Percentiles rank a stretch among this genome's conserved stretches.
Evolutionary conservation across 2,797 vertebrate species (phyloP).

Genomic region (Peromyscus aztecus): DNA sequence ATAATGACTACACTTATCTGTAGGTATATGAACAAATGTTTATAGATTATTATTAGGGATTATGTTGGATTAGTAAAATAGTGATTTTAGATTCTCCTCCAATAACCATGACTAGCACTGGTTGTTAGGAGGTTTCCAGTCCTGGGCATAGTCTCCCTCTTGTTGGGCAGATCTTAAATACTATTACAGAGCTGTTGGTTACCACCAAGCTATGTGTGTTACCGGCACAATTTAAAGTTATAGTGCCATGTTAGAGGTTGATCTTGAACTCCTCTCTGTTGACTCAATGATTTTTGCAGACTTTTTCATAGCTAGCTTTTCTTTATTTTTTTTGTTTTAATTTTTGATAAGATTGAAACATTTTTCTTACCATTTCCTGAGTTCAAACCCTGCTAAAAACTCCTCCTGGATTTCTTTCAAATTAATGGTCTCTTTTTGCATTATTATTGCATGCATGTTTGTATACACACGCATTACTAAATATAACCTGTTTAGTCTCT

Average conservation of each 20-base stretch:
- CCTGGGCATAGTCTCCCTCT: not conserved
- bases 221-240: not conserved
- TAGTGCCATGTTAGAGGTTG: not conserved
- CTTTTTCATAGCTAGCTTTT: not conserved
- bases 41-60: not conserved
- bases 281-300: not conserved
- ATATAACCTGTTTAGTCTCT: not conserved
- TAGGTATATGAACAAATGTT: not conserved
- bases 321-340: constrained; percentile 3
- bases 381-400: not conserved
- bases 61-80: not conserved
- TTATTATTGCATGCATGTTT: not conserved
- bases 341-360: not conserved
- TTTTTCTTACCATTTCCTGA: not conserved
- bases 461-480: not conserved
- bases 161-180: not conserved
- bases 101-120: not conserved
- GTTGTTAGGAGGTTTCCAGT: not conserved
- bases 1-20: not conserved
- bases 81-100: not conserved
- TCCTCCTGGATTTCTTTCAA: not conserved
- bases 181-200: not conserved
- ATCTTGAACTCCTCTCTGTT: not conserved
- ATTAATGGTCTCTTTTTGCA: not conserved
- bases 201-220: not conserved